Evolutionary conservation across 1,140 invertebrate genomes (phyloP), one percentile per base, ranked within the genome.

Genomic region (Agraylea sexmaculata): DNA sequence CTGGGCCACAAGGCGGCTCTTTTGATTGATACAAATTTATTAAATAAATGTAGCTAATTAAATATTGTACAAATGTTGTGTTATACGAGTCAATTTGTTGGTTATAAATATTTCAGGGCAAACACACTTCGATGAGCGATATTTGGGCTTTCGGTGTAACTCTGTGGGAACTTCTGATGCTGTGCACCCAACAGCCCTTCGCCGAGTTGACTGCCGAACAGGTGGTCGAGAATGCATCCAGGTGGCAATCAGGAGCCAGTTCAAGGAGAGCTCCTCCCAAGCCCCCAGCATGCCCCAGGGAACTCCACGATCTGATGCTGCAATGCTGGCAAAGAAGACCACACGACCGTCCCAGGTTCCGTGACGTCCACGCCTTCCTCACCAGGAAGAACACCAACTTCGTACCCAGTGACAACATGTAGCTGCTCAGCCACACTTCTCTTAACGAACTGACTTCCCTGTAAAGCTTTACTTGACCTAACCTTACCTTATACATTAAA

Each of bases 271-370:
- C 39, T 34, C 70, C 87, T 11, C 77, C 79, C 2, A 70, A 81
- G 40, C 87, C 87, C 17, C 74, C 81, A 50, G 83, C 84, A 47
- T 92, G 88, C 61, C 84, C 86, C 8, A 77, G 85, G 44, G 87
- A 91, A 59, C 84, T 93, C 42, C 93, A 88, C 64, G 88, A 92
- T 59, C 63, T 96, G 45, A 93, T 94, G 86, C 73, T 80, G 43
- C 87, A 92, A 56, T 94, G 90, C 59, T 96, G 91, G 91, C 85
- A 89, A 53, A 70, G 83, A 17, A 81, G 87, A 52, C 84, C 85
- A 33, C 59, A 70, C 4, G 80, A 83, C 54, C 71, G 90, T n/a
- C 90, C 90, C 12, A 81, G 80, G 42, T 95, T 94, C 65, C 70
- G 80, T 42, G 87, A 93, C 63, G 87, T 94, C 43, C 84, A 90